Conservation (phyloP, 2,113 vertebrate genomes). For the Salvelinus namaycush region DNA sequence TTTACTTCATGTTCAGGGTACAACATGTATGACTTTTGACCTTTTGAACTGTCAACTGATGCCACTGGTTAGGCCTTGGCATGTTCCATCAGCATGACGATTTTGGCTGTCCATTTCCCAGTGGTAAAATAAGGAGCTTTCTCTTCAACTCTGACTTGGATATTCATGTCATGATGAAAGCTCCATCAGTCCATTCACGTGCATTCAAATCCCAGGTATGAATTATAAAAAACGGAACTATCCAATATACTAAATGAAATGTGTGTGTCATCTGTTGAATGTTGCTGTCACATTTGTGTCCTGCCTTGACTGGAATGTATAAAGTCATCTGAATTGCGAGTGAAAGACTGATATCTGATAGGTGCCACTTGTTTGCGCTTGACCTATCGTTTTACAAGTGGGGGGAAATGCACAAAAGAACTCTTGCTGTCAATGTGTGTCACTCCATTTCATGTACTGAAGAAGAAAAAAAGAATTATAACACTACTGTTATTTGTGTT, state of each 20-base stretch:
- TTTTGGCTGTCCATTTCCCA: not conserved
- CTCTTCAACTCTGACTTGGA: not conserved
- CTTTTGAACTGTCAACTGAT: slow-evolving; percentile 2
- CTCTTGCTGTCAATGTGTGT: slow-evolving; percentile 9
- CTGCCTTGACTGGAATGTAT: slow-evolving; percentile 8
- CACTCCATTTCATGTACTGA: slow-evolving; percentile 13
- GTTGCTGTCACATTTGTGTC: not conserved
- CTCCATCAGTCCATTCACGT: not conserved
- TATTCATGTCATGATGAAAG: not conserved
- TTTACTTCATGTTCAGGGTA: slow-evolving; percentile 15
- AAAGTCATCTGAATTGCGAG: not conserved
- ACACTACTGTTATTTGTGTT: not conserved
- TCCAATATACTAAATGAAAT: not conserved
- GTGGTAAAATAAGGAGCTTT: not conserved
- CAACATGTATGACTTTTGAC: slow-evolving; percentile 7
- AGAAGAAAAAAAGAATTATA: slow-evolving; percentile 34
- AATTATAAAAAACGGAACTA: not conserved
- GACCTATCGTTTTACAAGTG: not conserved
- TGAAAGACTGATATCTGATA: not conserved
- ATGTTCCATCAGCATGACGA: not conserved
- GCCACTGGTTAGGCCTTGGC: not conserved
- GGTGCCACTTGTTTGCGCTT: not conserved
- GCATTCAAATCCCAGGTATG: not conserved
- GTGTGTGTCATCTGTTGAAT: not conserved
- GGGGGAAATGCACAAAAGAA: not conserved